A percentile compares a stretch with the other conserved stretches of the same genome.
phyloP scores from a whole-genome alignment of 2,888 invertebrate genomes.

The Oligia fasciuncula region DNA sequence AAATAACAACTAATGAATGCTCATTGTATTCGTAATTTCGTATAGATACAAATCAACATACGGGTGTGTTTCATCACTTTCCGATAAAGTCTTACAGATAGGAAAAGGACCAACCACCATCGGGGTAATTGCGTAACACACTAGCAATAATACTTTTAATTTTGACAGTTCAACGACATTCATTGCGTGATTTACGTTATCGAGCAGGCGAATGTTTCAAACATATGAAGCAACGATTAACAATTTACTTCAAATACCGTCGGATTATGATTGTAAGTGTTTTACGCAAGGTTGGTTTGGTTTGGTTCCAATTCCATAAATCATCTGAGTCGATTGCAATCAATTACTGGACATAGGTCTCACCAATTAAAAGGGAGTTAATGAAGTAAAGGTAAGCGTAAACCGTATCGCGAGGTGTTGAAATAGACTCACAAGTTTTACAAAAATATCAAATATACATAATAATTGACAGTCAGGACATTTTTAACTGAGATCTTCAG shows the following conservation, averaged over 20 bases:
- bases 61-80: slow-evolving; percentile 18
- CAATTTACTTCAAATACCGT: neutral
- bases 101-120: neutral
- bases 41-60: neutral
- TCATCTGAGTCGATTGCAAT: neutral
- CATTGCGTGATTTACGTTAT: too few species aligned
- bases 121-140: neutral
- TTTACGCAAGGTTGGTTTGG: neutral
- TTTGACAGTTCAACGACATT: neutral
- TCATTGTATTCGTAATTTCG: too few species aligned
- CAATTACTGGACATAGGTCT: neutral
- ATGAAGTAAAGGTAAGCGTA: neutral
- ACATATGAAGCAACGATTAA: neutral
- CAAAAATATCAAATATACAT: neutral
- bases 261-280: neutral
- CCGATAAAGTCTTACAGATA: slow-evolving; percentile 1
- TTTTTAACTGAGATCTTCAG: slow-evolving; percentile 29
- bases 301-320: neutral
- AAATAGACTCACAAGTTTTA: slow-evolving; percentile 3
- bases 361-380: neutral
- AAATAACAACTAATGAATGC: neutral
- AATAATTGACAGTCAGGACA: slow-evolving; percentile 2
- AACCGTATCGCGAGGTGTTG: slow-evolving; percentile 18
- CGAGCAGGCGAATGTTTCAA: too few species aligned
- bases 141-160: neutral